phyloP scores from a whole-genome alignment of 1,140 invertebrate genomes.

The Drosophila grimshawi region DNA sequence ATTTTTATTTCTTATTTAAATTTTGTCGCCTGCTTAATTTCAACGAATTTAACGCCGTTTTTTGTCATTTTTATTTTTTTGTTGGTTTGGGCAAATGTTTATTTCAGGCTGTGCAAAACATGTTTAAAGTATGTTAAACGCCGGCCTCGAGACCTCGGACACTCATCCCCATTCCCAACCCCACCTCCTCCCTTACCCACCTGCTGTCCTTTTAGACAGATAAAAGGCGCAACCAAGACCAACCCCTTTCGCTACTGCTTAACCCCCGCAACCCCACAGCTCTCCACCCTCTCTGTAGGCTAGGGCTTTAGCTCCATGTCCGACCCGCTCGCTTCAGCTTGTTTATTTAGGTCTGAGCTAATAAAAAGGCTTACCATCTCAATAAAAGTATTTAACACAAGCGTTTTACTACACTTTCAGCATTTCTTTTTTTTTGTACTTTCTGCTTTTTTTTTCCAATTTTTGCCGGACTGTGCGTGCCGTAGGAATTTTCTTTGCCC shows the following conservation, averaged over 20 bases:
- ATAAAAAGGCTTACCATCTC: slow-evolving; percentile 84
- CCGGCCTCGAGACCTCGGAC: slow-evolving; percentile 40
- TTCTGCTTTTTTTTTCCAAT: slow-evolving; percentile 26
- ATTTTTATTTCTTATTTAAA: slow-evolving; percentile 41
- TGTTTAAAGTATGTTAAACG: slow-evolving; percentile 79
- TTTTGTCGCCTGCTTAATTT: slow-evolving; percentile 47
- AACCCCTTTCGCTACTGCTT: slow-evolving; percentile 12
- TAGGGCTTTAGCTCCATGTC: slow-evolving; percentile 29
- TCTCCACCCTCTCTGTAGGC: background rate
- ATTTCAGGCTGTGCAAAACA: slow-evolving; percentile 60
- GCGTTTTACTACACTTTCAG: slow-evolving; percentile 83
- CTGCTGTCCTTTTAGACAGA: slow-evolving; percentile 60
- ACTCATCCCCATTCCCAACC: slow-evolving; percentile 3
- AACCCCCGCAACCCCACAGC: background rate
- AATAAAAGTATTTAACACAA: slow-evolving; percentile 85
- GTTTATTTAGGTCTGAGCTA: slow-evolving; percentile 84
- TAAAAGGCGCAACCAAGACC: slow-evolving; percentile 52
- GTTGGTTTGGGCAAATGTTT: slow-evolving; percentile 19
- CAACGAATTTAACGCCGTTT: slow-evolving; percentile 59
- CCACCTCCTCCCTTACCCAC: slow-evolving; percentile 4
- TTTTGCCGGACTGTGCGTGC: slow-evolving; percentile 43
- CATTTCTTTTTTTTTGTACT: slow-evolving; percentile 59
- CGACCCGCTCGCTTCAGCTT: slow-evolving; percentile 52
- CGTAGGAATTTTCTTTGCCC: slow-evolving; percentile 41
- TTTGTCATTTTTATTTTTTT: slow-evolving; percentile 1